Base-by-base conservation (phyloP, 64 coral and sea anemone genomes). In the Astreopora myriophthalma region DNA sequence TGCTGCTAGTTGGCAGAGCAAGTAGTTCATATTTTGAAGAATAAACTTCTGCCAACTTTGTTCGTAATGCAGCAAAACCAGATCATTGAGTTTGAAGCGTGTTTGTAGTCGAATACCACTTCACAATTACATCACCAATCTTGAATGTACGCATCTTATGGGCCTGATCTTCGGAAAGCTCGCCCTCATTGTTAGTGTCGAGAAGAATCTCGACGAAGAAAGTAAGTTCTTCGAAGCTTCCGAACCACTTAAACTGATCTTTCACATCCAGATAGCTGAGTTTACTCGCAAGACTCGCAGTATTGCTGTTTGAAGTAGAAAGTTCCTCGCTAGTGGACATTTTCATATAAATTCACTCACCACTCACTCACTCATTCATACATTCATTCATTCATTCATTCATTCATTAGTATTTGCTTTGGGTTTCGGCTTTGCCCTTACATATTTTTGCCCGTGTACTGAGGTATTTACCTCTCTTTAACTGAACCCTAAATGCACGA, bases 41-140 rank as follows among this genome's bases (percentile, higher is more conserved):
- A 14, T 35, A 39, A 16, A 34, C 22, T 34, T 27, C 25, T 14
- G 74, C 74, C 22, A 77, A 48, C 34, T 77, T 77, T 44, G 37
- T 12, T 77, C 74, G 36, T 12, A 77, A 48, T 24, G 46, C 23
- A 34, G 35, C 37, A 48, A 44, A 77, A 48, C 74, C 37, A 27
- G 74, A 40, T 77, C 74, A 42, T 82, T 60, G 78, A 29, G 78
- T 82, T 58, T 82, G 78, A 33, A 82, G 48, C 48, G 78, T 82
- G 78, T 82, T 58, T 12, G 78, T 82, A 58, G 78, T 58, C 23
- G 78, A 82, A 2, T 82, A 82, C 78, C 78, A 82, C 26, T 58
- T 82, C 1, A 82, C 48, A 62, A 60, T 82, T 34, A 82, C 33
- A 82, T 82, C 78, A 17, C 34, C 58, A 62, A n/a, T 55, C 23